A percentile compares a stretch with the other conserved stretches of the same genome.
Conservation (phyloP, 2,888 invertebrate genomes). For the Cinara cedri region DNA sequence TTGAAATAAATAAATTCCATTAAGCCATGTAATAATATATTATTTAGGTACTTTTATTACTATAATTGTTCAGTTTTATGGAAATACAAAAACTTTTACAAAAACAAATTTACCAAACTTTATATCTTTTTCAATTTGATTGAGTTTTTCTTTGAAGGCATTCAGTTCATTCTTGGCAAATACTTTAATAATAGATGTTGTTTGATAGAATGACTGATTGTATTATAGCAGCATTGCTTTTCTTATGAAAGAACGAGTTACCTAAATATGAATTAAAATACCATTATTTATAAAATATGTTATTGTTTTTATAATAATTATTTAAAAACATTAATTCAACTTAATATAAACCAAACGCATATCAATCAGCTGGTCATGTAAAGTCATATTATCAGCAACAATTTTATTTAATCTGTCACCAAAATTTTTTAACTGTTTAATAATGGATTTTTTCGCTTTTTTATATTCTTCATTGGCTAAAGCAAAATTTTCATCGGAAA, state of each 20-base stretch:
- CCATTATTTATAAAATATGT: not conserved
- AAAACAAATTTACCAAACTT: slow-evolving; percentile 70
- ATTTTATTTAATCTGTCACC: slow-evolving; percentile 70
- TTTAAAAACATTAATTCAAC: no score
- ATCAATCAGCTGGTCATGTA: slow-evolving; percentile 71
- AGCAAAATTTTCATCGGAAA: no score
- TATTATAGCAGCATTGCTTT: slow-evolving; percentile 76
- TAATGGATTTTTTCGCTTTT: slow-evolving; percentile 72
- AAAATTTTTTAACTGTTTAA: slow-evolving; percentile 75
- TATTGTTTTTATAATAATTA: slow-evolving; percentile 1
- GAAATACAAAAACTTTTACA: no score
- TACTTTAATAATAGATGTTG: slow-evolving; percentile 75
- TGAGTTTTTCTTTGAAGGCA: slow-evolving; percentile 69
- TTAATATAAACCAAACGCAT: slow-evolving; percentile 65
- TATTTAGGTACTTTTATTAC: no score
- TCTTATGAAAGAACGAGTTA: no score
- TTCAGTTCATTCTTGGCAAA: slow-evolving; percentile 75
- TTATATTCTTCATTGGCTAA: slow-evolving; percentile 75
- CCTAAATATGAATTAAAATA: slow-evolving; percentile 64
- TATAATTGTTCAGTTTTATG: no score
- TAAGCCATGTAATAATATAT: no score
- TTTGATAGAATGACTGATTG: slow-evolving; percentile 77
- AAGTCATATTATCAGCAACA: slow-evolving; percentile 72
- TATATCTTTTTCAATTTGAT: slow-evolving; percentile 68
- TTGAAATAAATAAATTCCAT: no score